Conservation (phyloP, 2,888 invertebrate genomes). For the Drosophila atripex region DNA sequence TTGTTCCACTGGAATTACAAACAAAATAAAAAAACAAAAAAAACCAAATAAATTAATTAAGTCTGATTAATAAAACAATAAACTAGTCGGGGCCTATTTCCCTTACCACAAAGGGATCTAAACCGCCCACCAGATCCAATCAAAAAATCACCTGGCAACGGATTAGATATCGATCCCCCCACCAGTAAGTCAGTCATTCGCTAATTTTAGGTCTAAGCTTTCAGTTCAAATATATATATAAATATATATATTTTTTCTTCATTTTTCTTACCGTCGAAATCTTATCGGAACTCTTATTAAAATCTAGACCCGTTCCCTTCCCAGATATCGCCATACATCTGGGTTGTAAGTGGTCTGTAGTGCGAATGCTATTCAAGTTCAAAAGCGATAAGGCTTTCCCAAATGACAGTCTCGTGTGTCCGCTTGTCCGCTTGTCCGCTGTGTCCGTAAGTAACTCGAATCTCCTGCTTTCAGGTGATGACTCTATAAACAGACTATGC, state of each 20-base stretch:
- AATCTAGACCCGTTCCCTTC: slow-evolving; percentile 23
- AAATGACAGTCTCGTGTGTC: slow-evolving; percentile 16
- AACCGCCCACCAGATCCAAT: slow-evolving; percentile 12
- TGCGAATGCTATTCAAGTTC: slow-evolving; percentile 4
- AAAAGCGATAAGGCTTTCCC: slow-evolving; percentile 26
- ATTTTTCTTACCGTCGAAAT: slow-evolving; percentile 7
- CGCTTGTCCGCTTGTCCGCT: not conserved
- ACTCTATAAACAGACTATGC: slow-evolving; percentile 11
- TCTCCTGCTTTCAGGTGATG: not conserved
- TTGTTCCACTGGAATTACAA: slow-evolving; percentile 85
- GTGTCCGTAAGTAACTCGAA: not conserved
- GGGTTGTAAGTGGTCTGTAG: slow-evolving; percentile 18
- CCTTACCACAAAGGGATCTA: not conserved
- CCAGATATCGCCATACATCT: slow-evolving; percentile 20
- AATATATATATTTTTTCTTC: too few relatives aligned
- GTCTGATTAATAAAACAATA: too few relatives aligned
- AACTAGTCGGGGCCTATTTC: not conserved
- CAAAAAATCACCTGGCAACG: slow-evolving; percentile 18
- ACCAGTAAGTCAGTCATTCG: not conserved
- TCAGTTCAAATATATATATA: not conserved
- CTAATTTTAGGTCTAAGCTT: slow-evolving; percentile 6
- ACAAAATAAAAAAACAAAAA: too few relatives aligned
- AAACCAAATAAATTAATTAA: not conserved
- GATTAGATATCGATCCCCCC: slow-evolving; percentile 17
- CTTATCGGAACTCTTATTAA: slow-evolving; percentile 27